Base-by-base conservation (phyloP, 2,888 invertebrate species). In the Erynnis tages region DNA sequence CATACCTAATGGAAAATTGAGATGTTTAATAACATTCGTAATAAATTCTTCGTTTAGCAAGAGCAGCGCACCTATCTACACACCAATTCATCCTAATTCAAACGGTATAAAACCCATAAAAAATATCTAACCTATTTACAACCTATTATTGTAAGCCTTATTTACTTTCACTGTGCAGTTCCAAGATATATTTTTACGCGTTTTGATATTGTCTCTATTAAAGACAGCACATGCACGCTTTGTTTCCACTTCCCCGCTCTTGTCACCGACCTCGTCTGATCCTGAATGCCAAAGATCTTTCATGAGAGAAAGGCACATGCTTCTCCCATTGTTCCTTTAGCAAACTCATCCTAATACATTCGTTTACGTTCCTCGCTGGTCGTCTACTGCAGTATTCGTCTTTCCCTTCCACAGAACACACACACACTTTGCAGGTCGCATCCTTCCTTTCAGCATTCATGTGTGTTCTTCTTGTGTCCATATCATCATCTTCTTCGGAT, bases 231-330 rank as follows among this genome's bases (percentile, higher is more conserved):
- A 30, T 44, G 14, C 4, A 7, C 14, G 29, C 7, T 44, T 11
- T 5, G 4, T 34, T n/a, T n/a, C n/a, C n/a, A n/a, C n/a, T n/a
- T n/a, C n/a, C n/a, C n/a, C n/a, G n/a, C n/a, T n/a, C n/a, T n/a
- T n/a, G n/a, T n/a, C n/a, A 73, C 76, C 45, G 64, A 82, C 83
- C 83, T 83, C 83, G 62, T 54, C 85, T 69, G 0, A 83, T 75
- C 59, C 76, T 62, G 47, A 58, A 63, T 0, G 79, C 41, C n/a
- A 85, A 56, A 10, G 55, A 62, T 21, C 63, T 73, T 5, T 70
- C 63, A 44, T 79, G 79, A 0, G 76, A 70, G 30, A 54, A 84
- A 0, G 82, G 79, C 1, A 64, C 5, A 23, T 69, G 67, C 2
- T 29, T 62, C 0, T 67, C 27, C 1, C 67, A 67, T 1, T 65